Evolutionary conservation across 2,797 vertebrate species (phyloP), one percentile per base, ranked within the genome.

Genomic region (Sciurus vulgaris): DNA sequence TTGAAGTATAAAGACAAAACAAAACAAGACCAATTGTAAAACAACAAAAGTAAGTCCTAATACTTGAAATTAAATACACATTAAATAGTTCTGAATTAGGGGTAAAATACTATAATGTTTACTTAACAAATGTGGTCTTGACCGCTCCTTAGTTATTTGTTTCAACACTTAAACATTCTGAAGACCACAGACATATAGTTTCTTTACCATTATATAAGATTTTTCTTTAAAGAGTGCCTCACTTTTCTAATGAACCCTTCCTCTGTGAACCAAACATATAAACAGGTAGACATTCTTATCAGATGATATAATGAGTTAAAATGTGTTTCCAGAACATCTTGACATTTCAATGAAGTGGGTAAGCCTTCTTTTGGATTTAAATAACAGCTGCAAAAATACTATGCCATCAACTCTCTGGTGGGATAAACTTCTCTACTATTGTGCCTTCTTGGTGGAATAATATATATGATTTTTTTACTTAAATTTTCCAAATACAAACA

Each of bases 301-400:
- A 96, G 17, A 81, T 65, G 28, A 15, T 54, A 54, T 51, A 89
- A 17, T n/a, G 69, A 93, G 72, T 84, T 88, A 91, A 96, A 97
- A 86, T 76, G 85, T 83, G 65, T 91, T 92, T 95, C 83, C 61
- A 81, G 76, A 90, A 59, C 87, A 79, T 61, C 59, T 86, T 96
- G 87, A 95, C 56, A 97, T 95, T 96, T 96, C 90, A 96, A 92
- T 94, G 33, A 98, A 67, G 20, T 91, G 13, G 7, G n/a, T 81
- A 95, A 93, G 73, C 17, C 30, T 95, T 93, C 47, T 88, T 96
- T 94, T 90, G 94, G 59, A 96, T 90, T 97, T 93, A 96, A 95
- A 38, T 92, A 96, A 95, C 56, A 96, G 65, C 54, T 96, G 44
- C 38, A 96, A 96, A 97, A 96, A 95, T 84, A 96, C 11, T 35